A percentile compares a stretch with the other conserved stretches of the same genome.
Evolutionary conservation across 2,797 vertebrate genomes (phyloP).

Genomic region (Limnodromus scolopaceus): DNA sequence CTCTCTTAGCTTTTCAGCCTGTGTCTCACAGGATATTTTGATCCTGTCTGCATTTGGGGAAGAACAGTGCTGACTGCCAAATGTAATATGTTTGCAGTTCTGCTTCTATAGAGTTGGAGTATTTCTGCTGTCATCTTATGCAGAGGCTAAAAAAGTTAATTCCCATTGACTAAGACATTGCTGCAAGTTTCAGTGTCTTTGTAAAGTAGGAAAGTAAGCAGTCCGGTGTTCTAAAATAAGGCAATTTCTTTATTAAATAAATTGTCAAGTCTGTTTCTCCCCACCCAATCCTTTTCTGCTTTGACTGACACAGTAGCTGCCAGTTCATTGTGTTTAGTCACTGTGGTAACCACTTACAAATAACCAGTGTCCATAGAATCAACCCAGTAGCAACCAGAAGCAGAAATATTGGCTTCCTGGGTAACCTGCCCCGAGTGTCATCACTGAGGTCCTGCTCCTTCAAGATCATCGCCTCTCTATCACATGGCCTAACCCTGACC

Average conservation of each 20-base stretch:
- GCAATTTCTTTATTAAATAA: background rate
- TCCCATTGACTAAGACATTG: background rate
- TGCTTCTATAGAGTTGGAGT: background rate
- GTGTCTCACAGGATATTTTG: background rate
- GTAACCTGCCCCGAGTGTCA: background rate
- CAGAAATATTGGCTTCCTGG: background rate
- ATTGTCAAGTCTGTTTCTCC: background rate
- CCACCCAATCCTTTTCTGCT: background rate
- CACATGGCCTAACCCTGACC: background rate
- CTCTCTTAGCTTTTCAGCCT: background rate
- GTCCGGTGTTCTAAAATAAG: background rate
- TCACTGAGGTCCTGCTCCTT: background rate
- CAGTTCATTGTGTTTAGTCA: background rate
- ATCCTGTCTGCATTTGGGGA: background rate
- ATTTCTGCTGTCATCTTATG: background rate
- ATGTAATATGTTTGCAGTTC: background rate
- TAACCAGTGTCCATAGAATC: background rate
- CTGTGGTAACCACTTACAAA: background rate
- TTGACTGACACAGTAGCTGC: background rate
- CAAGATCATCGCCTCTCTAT: rapidly evolving
- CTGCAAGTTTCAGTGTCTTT: background rate
- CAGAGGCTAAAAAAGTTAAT: background rate
- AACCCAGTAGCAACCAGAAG: background rate
- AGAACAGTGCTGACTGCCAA: background rate
- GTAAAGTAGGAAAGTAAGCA: background rate